Evolutionary conservation across 2,113 vertebrate genomes (phyloP).

Genomic region (Pelvicachromis taeniatus): DNA sequence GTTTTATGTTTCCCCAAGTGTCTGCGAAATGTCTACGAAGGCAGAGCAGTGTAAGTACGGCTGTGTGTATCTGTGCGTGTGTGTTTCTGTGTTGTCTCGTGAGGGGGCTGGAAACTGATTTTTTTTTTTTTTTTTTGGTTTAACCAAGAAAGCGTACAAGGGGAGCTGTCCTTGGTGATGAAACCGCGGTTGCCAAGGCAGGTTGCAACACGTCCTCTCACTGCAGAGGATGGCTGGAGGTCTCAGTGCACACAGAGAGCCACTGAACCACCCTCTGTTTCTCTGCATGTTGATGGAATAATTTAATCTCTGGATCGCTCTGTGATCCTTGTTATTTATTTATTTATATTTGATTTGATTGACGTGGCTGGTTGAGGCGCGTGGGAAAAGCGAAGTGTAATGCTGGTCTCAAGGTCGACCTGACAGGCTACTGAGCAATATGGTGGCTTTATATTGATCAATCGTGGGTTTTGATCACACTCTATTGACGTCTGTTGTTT

Average conservation of each 20-base stretch:
- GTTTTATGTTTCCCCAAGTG: slow-evolving; percentile 57
- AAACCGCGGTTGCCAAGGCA: slow-evolving; percentile 70
- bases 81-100: background rate
- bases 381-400: slow-evolving; percentile 7
- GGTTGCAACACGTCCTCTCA: slow-evolving; percentile 79
- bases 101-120: background rate
- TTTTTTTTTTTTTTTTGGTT: slow-evolving; percentile 16
- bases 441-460: slow-evolving; percentile 54
- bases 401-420: slow-evolving; percentile 71
- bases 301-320: background rate
- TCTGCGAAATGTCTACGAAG: slow-evolving; percentile 89
- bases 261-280: background rate
- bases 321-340: background rate
- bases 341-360: slow-evolving; percentile 13
- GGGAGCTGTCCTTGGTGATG: slow-evolving; percentile 82
- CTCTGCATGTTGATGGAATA: background rate
- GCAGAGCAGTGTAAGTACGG: slow-evolving; percentile 95
- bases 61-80: background rate
- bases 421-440: slow-evolving; percentile 44
- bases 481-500: background rate
- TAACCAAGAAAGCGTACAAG: slow-evolving; percentile 37
- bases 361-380: slow-evolving; percentile 24
- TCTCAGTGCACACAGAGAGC: slow-evolving; percentile 3
- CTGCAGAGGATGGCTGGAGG: slow-evolving; percentile 59
- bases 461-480: slow-evolving; percentile 29